Evolutionary conservation across 2,797 vertebrate species (phyloP), one percentile per base, ranked within the genome.

Genomic region (Enteromius paludinosus): DNA sequence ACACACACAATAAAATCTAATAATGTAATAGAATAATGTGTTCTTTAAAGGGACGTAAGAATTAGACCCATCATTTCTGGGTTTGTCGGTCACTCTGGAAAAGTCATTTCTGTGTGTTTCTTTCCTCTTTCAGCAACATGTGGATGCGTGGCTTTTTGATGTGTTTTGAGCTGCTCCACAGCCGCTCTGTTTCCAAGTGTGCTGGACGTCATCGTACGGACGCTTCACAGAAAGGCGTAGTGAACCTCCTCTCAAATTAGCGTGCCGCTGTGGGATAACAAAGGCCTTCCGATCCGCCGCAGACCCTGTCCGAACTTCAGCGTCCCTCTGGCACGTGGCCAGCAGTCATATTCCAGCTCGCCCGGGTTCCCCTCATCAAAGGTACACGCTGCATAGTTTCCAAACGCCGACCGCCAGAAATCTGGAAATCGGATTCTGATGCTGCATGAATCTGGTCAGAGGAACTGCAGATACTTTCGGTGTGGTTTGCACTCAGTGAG

Each of bases 121-220:
- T 88, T 87, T 87, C 86, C 82, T 76, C 79, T 81, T 81, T 76
- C 85, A 86, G 80, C 85, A 84, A 83, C 87, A 88, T 87, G 92
- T 92, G 90, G 84, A 88, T 91, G 90, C 88, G 85, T 81, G 87
- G 87, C 87, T 90, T 92, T 95, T 94, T 95, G 94, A 95, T 95
- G 94, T 94, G 93, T 94, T 93, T 90, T 92, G 93, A 94, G 92
- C 94, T 94, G 92, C 92, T 92, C 92, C 91, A 89, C 95, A 95
- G 93, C 93, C 94, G 93, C 92, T 91, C 89, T 90, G 90, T 92
- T 90, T 90, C 92, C 87, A 92, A 94, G 90, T 92, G 92, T 89
- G 92, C 87, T 90, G 91, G 91, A 94, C 92, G 93, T 94, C 91
- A 94, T 94, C 88, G 91, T 85, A 59, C 86, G 88, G 91, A 91